phyloP scores from a whole-genome alignment of 2,797 vertebrate species.

The Emys orbicularis region DNA sequence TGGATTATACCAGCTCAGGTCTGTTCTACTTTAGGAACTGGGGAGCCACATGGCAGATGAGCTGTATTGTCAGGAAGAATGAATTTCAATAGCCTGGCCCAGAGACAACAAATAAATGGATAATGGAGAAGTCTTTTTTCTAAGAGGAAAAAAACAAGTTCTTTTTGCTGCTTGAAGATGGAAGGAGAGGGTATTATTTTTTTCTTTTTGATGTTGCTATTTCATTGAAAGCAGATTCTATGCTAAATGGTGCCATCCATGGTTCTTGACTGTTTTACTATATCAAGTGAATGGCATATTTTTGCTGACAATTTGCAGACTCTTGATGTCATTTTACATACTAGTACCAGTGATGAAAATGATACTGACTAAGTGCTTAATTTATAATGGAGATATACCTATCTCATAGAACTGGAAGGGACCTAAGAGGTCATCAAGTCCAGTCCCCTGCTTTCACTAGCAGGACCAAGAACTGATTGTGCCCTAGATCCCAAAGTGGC shows the following conservation, averaged over 20 bases:
- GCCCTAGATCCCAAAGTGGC: too few relatives aligned
- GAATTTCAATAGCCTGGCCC: neutral
- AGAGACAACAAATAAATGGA: neutral
- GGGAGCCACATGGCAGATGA: neutral
- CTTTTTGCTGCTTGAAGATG: neutral
- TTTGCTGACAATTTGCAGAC: neutral
- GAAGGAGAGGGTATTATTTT: neutral
- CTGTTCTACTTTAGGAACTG: neutral
- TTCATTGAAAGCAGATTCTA: neutral
- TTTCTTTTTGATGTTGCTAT: neutral
- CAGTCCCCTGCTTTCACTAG: too few relatives aligned
- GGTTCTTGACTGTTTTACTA: neutral
- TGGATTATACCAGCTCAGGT: neutral
- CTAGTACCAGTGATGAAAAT: neutral
- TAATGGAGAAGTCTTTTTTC: neutral
- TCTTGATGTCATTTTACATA: neutral
- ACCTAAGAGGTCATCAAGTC: too few relatives aligned
- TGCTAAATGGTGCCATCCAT: neutral
- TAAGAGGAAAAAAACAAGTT: neutral
- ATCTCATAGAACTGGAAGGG: too few relatives aligned
- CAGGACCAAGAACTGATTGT: too few relatives aligned
- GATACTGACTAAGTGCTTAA: too few relatives aligned
- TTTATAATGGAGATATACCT: too few relatives aligned
- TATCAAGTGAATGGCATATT: neutral
- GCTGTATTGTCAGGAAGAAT: neutral